Evolutionary conservation across 2,113 vertebrate genomes (phyloP), one percentile per base, ranked within the genome.

Genomic region (Lanius collurio): DNA sequence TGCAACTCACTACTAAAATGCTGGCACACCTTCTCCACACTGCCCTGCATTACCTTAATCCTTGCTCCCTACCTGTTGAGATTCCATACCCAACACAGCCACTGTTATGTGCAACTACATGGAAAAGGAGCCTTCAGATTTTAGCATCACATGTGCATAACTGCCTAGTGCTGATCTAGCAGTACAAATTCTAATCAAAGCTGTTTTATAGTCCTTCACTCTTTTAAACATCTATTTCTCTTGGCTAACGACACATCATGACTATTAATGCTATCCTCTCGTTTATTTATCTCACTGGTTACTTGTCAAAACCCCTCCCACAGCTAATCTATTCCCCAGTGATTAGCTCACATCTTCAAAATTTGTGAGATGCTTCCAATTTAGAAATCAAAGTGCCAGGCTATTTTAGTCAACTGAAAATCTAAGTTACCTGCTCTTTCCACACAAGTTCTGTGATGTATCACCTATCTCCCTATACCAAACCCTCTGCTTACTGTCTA

Each of bases 91-190:
- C 27, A 80, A 39, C 0, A 11, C 49, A 69, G 46, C 17, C 31
- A 50, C 35, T 15, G 30, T 26, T 53, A 30, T 0, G 0, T 20
- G 24, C 44, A 50, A 35, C 15, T 11, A 59, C 19, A 52, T 0
- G 1, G 39, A 67, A 44, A 39, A 74, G 47, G 11, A 55, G 33
- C 42, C 52, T 56, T 59, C 62, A 46, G 7, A n/a, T 81, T 69
- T 56, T 39, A 62, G 55, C 17, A 7, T 7, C 35, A 56, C 7
- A 8, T 4, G 20, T 1, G 12, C 13, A 7, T 39, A 77, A 57
- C 11, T 67, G 10, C 24, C 19, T 13, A 19, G 9, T 21, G 13
- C 2, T 21, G 49, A 78, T 7, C 9, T 14, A 57, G 21, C 3
- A 26, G 35, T 19, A 41, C 4, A 16, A 68, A 52, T 13, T 56